Conservation (phyloP, 2,888 invertebrate species). For the Platynereis dumerilii region DNA sequence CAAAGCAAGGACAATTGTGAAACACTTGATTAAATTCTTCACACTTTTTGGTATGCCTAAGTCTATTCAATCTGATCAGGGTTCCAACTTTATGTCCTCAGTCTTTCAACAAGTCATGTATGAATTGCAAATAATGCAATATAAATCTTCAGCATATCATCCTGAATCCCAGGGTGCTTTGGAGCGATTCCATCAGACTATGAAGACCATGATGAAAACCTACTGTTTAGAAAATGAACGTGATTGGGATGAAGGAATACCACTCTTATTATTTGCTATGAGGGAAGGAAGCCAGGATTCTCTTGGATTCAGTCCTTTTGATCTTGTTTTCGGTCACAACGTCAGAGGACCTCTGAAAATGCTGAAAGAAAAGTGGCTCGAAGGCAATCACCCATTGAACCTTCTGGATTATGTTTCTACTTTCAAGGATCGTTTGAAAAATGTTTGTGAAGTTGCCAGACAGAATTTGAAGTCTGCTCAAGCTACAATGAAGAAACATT, state of each 20-base stretch:
- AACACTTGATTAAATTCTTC: constrained; percentile 28
- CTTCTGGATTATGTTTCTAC: too few species aligned
- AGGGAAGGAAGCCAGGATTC: constrained; percentile 11
- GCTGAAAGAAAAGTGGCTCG: constrained; percentile 10
- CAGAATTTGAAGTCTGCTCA: too few species aligned
- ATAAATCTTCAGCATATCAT: constrained; percentile 28
- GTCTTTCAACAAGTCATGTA: constrained; percentile 27
- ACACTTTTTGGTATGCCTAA: constrained; percentile 12
- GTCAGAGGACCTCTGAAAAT: constrained; percentile 16
- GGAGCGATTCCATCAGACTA: constrained; percentile 22
- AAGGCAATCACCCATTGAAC: neutral
- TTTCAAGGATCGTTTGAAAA: too few species aligned
- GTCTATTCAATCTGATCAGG: too few species aligned
- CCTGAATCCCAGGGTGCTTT: constrained; percentile 15
- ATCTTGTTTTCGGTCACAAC: constrained; percentile 14
- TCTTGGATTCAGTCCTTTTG: constrained; percentile 18
- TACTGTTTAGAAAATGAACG: constrained; percentile 29
- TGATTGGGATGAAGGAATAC: constrained; percentile 29
- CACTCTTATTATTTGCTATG: constrained; percentile 5
- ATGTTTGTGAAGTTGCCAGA: too few species aligned
- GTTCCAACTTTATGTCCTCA: constrained; percentile 30
- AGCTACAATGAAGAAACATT: too few species aligned
- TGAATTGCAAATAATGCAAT: constrained; percentile 32
- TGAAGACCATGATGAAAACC: constrained; percentile 23
- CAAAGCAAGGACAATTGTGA: constrained; percentile 20